Evolutionary conservation across 1,140 invertebrate genomes (phyloP).

Genomic region (Aradophagus sp.): DNA sequence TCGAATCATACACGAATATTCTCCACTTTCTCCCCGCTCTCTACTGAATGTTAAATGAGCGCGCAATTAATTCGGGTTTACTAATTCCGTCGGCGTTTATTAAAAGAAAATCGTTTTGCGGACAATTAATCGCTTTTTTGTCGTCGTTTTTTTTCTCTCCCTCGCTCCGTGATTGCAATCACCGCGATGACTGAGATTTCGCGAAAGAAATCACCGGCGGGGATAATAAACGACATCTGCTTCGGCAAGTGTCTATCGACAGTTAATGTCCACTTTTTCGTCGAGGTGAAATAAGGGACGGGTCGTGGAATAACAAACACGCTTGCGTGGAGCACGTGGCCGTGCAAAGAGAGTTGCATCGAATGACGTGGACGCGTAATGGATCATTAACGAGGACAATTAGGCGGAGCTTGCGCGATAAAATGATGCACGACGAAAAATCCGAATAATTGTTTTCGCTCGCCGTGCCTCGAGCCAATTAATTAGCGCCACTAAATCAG

Average conservation of each 20-base stretch:
- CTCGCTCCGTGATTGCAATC: too few species aligned
- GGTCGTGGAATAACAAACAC: conserved; percentile 34
- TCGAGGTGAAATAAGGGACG: neutral
- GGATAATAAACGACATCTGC: neutral
- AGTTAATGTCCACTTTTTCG: neutral
- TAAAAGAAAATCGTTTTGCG: too few species aligned
- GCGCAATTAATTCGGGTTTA: too few species aligned
- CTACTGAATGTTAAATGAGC: too few species aligned
- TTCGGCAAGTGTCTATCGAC: neutral
- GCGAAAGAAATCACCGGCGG: neutral
- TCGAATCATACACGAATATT: too few species aligned
- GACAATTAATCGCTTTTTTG: too few species aligned
- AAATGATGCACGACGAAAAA: conserved; percentile 30
- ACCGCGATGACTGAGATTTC: too few species aligned
- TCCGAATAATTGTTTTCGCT: conserved; percentile 9
- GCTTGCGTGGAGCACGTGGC: conserved; percentile 28
- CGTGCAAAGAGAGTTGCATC: conserved; percentile 24
- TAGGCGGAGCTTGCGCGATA: conserved; percentile 40
- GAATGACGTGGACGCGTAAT: conserved; percentile 39
- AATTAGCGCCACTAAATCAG: conserved; percentile 27
- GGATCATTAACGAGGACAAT: conserved; percentile 49
- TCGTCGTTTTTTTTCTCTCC: too few species aligned
- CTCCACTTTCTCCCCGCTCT: too few species aligned
- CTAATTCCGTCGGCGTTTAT: too few species aligned
- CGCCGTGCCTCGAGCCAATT: conserved; percentile 18